These are phyloP conservation scores for Lanius ludovicianus DNA, from an alignment of 2,113 vertebrate species.

Conservation along the genomic window DNA sequence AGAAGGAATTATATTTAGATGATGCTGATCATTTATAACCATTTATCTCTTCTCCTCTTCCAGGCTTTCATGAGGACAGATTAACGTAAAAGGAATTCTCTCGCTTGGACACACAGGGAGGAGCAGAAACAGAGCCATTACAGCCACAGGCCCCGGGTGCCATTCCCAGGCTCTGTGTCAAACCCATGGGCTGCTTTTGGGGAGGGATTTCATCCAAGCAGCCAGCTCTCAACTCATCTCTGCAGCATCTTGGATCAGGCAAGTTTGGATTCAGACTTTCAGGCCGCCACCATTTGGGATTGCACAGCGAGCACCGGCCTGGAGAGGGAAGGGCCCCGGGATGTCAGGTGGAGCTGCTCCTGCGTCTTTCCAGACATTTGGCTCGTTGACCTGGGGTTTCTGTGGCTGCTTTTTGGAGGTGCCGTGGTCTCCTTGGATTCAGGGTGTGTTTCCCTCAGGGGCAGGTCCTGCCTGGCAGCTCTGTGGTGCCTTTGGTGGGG, in stretches of 20 bases:
- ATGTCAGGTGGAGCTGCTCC: background rate
- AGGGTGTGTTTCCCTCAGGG: background rate
- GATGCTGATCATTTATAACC: slow-evolving; percentile 6
- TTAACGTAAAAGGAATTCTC: slow-evolving; percentile 43
- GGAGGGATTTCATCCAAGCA: background rate
- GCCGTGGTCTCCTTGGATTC: background rate
- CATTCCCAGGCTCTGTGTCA: background rate
- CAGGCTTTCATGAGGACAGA: background rate
- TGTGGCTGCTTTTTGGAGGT: background rate
- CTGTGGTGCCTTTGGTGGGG: background rate
- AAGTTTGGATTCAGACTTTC: background rate
- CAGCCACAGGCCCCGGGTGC: background rate
- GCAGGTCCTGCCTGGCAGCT: background rate
- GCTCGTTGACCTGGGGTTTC: background rate
- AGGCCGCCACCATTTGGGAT: fast-evolving
- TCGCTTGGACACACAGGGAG: fast-evolving
- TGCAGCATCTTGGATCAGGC: background rate
- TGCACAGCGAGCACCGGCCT: background rate
- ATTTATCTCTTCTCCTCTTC: slow-evolving; percentile 32
- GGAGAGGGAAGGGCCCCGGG: background rate
- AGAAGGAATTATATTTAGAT: slow-evolving; percentile 40
- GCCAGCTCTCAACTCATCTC: background rate
- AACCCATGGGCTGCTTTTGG: background rate
- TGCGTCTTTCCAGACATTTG: background rate
- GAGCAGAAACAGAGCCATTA: background rate